These are phyloP conservation scores for Teinopalpus imperialis DNA, from an alignment of 2,888 invertebrate species.

Conservation along the genomic window DNA sequence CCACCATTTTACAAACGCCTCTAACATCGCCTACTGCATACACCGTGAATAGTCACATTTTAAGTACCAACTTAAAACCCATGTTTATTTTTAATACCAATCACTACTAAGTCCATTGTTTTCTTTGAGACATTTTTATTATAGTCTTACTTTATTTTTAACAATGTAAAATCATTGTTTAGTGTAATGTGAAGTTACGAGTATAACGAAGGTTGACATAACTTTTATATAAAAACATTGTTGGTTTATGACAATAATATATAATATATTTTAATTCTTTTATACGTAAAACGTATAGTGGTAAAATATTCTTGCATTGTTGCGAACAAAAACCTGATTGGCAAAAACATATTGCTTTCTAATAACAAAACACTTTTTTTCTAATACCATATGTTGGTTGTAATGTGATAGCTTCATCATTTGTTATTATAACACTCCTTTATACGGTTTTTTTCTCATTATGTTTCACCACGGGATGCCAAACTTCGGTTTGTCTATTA, in stretches of 20 bases:
- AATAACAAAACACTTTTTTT: constrained; percentile 33
- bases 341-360: constrained; percentile 29
- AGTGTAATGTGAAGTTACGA: constrained; percentile 11
- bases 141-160: constrained; percentile 29
- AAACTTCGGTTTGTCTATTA: constrained; percentile 58
- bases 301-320: constrained; percentile 10
- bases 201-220: too few relatives aligned
- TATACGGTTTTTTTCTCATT: constrained; percentile 65
- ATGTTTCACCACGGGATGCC: constrained; percentile 72
- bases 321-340: constrained; percentile 23
- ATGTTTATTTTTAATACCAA: constrained; percentile 65
- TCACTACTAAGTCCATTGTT: constrained; percentile 64
- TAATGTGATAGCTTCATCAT: constrained; percentile 77
- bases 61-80: constrained; percentile 60
- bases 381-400: constrained; percentile 54
- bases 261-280: too few relatives aligned
- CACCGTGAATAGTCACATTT: constrained; percentile 65
- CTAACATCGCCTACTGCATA: constrained; percentile 67
- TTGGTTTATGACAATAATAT: too few relatives aligned
- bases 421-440: constrained; percentile 57
- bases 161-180: background rate
- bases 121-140: constrained; percentile 69
- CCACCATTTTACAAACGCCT: constrained; percentile 60
- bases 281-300: background rate
- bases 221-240: too few relatives aligned